Evolutionary conservation across 1,140 invertebrate genomes (phyloP), one percentile per base, ranked within the genome.

Genomic region (Drosophila obscura): DNA sequence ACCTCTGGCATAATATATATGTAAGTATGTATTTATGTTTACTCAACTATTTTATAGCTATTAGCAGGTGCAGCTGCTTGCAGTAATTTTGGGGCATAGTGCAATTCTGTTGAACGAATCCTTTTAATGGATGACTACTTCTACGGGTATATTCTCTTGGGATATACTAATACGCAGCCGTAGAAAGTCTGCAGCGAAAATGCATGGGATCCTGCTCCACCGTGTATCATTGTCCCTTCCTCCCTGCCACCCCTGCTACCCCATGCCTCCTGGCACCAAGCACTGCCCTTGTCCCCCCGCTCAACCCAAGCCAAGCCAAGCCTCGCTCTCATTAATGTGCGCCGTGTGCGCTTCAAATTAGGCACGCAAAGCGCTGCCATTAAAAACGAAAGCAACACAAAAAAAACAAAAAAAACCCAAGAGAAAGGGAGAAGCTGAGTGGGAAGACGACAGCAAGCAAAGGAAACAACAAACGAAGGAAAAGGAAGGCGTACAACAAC

Each of bases 261-360:
- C 45, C n/a, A 2, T 11, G 8, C 5, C 52, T 5, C 39, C 2
- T 8, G 1, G 5, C 44, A n/a, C n/a, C n/a, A 8, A 11, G n/a
- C 22, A 11, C n/a, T 11, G 13, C n/a, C 19, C 19, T 1, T 1
- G 1, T 19, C 1, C 52, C 61, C 16, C 15, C 11, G n/a, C 2
- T 5, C 16, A 9, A 5, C 22, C 8, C 5, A 28, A 28, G 1
- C 28, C 28, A 0, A 11, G n/a, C n/a, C n/a, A n/a, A n/a, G n/a
- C n/a, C 57, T 31, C 44, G 49, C 19, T 44, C n/a, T 44, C 41
- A 82, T 82, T 82, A 82, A 82, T 82, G 79, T 82, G 79, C 79
- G 74, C 79, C 79, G 79, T 82, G 79, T 82, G 79, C 68, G 79
- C 79, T 81, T 73, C 79, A 82, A 82, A 82, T 82, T 82, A 82